phyloP scores from a whole-genome alignment of 1,140 invertebrate genomes.

The Eupristina koningsbergeri region DNA sequence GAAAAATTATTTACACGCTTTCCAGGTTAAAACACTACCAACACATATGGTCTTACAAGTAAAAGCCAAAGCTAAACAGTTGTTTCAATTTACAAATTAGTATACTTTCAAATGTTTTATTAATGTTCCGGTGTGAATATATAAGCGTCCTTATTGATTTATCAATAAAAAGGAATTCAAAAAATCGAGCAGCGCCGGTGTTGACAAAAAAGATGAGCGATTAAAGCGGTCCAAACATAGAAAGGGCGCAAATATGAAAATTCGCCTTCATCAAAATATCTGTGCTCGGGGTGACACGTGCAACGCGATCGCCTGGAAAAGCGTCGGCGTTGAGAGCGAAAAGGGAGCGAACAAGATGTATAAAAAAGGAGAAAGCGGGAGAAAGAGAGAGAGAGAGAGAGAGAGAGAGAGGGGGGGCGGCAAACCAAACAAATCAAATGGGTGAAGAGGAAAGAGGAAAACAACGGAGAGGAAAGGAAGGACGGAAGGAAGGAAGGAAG shows the following conservation, averaged over 20 bases:
- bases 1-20: too few relatives aligned
- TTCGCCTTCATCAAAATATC: not conserved
- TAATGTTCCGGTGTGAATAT: too few relatives aligned
- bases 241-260: not conserved
- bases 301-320: conserved; percentile 12
- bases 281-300: not conserved
- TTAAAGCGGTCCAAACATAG: not conserved
- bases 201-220: not conserved
- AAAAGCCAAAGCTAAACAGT: too few relatives aligned
- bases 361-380: not conserved
- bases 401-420: not conserved
- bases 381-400: too few relatives aligned
- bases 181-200: not conserved
- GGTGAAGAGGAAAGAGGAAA: not conserved
- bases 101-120: too few relatives aligned
- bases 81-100: too few relatives aligned
- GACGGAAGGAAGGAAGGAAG: not conserved
- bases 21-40: too few relatives aligned
- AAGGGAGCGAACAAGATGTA: not conserved
- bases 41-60: too few relatives aligned
- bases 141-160: too few relatives aligned
- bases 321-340: not conserved
- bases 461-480: too few relatives aligned
- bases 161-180: too few relatives aligned
- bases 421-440: not conserved